These are phyloP conservation scores for Brachionus rotundiformis DNA, from an alignment of 1,140 invertebrate genomes.

Conservation along the genomic window DNA sequence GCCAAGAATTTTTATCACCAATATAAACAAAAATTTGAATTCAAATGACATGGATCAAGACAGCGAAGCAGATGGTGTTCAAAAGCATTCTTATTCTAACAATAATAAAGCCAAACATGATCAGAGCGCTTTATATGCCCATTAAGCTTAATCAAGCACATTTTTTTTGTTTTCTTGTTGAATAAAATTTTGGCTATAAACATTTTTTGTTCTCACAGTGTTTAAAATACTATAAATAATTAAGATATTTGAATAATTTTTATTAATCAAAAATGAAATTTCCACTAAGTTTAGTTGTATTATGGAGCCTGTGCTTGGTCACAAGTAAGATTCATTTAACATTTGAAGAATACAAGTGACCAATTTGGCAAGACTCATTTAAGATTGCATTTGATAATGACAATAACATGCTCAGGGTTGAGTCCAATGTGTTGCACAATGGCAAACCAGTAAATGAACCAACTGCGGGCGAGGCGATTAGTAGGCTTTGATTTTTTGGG, in stretches of 20 bases:
- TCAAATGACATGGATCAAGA: conserved; percentile 4
- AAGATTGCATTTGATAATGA: conserved; percentile 39
- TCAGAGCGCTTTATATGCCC: not conserved
- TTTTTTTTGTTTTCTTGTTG: not conserved
- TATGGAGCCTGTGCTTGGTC: not conserved
- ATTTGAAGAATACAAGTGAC: not conserved
- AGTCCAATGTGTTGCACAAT: conserved; percentile 39
- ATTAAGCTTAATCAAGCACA: not conserved
- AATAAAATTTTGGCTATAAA: not conserved
- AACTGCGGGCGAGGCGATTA: not conserved
- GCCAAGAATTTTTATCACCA: conserved; percentile 43
- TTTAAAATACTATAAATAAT: not conserved
- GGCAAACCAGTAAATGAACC: conserved; percentile 42
- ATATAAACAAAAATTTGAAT: conserved; percentile 39
- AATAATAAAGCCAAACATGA: not conserved
- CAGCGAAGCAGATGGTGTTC: not conserved
- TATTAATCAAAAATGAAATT: not conserved
- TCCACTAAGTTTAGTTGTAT: not conserved
- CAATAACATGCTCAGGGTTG: conserved; percentile 4
- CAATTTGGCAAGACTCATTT: not conserved
- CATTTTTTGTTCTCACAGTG: not conserved
- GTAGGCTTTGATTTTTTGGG: not conserved
- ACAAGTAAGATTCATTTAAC: not conserved
- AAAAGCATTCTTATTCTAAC: not conserved
- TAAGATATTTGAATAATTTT: not conserved